phyloP scores from a whole-genome alignment of 2,797 vertebrate species.

The Falco peregrinus region DNA sequence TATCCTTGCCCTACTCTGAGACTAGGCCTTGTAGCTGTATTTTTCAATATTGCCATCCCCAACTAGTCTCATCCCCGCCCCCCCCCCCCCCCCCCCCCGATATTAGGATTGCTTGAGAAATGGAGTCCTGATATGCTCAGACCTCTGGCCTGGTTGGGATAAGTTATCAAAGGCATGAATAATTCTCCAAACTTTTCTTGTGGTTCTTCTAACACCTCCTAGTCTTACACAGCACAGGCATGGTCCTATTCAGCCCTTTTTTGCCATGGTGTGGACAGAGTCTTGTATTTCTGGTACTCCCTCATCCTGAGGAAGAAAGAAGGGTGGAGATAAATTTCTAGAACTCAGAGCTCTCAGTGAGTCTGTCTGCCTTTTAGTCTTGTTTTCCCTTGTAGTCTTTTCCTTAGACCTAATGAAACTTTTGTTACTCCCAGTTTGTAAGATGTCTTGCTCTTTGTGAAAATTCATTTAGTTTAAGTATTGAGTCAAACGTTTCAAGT shows the following conservation, averaged over 20 bases:
- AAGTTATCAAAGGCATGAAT: background rate
- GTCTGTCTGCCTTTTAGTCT: background rate
- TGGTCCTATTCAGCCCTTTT: background rate
- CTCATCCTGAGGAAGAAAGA: background rate
- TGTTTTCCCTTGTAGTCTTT: background rate
- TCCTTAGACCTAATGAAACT: background rate
- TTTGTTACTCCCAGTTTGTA: background rate
- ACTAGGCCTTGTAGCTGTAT: background rate
- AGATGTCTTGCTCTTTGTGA: background rate
- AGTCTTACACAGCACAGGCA: background rate
- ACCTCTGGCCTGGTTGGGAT: background rate
- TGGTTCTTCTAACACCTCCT: background rate
- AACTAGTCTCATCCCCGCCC: background rate
- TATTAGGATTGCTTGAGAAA: background rate
- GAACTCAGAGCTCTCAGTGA: background rate
- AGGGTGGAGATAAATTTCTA: background rate
- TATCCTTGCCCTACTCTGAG: background rate
- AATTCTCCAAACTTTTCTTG: background rate
- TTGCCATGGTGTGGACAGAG: background rate
- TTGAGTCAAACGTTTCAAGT: background rate
- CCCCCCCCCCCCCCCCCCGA: too few relatives aligned
- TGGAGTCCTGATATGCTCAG: background rate
- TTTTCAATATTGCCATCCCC: background rate
- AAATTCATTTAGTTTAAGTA: background rate
- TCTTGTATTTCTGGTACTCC: background rate